Evolutionary conservation across 1,140 invertebrate genomes (phyloP), one percentile per base, ranked within the genome.

Genomic region (Drosophila simulans): DNA sequence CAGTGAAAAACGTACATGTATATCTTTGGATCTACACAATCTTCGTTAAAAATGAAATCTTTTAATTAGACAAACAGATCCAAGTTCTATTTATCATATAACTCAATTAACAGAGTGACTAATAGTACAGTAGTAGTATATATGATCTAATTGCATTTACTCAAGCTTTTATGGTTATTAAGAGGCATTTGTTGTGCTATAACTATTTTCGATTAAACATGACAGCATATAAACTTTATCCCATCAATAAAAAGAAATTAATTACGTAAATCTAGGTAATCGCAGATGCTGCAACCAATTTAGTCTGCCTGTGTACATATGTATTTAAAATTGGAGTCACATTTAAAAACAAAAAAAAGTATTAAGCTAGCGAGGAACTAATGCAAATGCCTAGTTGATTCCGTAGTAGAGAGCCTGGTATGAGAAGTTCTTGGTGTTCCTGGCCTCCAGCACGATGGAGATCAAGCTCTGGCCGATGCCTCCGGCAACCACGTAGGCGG

Each of bases 391-490:
- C 15, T 66, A 66, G 5, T 13, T 0, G 64, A 20, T 10, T n/a
- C 91, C 91, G 56, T 74, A 92, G 55, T 76, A 82, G 43, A 78
- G 62, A 0, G 80, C 80, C 65, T 79, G 84, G 49, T 92, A 92
- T 45, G 77, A 60, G 56, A 92, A 92, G 45, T 58, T 68, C 2
- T 51, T 12, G 52, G 91, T 92, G 34, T 72, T 62, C 27, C 57
- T 70, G 8, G 91, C 88, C 63, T 92, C 91, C 46, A 92, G 27
- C 7, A 91, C 68, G 51, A 92, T 88, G 2, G 90, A 88, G 11
- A 92, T 91, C 52, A 64, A 80, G 8, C 88, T 79, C 49, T 91
- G 90, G 12, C 90, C 88, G 65, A 92, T 85, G 56, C 91, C 91
- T 3, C 91, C 91, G 43, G 73, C 82, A 0, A 92, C 71, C 10